phyloP scores from a whole-genome alignment of 2,797 vertebrate species.

The Fringilla coelebs region DNA sequence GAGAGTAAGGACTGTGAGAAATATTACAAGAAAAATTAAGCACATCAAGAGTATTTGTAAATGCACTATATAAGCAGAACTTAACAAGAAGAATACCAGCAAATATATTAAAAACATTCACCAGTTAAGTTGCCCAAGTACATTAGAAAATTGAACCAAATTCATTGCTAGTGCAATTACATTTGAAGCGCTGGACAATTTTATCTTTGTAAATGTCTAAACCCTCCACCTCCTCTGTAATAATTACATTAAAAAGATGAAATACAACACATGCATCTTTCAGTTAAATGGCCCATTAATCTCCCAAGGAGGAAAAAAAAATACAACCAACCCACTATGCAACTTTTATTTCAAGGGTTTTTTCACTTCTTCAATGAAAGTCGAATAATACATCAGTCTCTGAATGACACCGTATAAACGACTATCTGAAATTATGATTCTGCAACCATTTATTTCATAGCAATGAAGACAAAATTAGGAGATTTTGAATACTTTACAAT shows the following conservation, averaged over 20 bases:
- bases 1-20: background rate
- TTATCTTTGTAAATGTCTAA: background rate
- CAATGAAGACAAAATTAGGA: constrained; percentile 39
- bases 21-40: background rate
- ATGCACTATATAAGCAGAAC: background rate
- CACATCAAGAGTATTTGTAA: background rate
- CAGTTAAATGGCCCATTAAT: constrained; percentile 7
- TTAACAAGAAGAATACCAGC: background rate
- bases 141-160: background rate
- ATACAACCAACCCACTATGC: background rate
- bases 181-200: background rate
- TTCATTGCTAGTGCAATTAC: background rate
- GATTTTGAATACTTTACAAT: constrained; percentile 19
- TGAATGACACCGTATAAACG: background rate
- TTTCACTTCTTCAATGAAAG: background rate
- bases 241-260: background rate
- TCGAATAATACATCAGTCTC: constrained; percentile 14
- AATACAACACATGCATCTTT: background rate
- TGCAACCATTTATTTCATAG: constrained; percentile 33
- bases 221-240: background rate
- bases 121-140: background rate
- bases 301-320: background rate
- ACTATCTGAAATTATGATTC: constrained; percentile 24
- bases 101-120: background rate
- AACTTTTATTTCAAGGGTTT: background rate